A percentile compares a stretch with the other conserved stretches of the same genome.
Conservation (phyloP, 2,888 invertebrate species). For the Eurois occulta region DNA sequence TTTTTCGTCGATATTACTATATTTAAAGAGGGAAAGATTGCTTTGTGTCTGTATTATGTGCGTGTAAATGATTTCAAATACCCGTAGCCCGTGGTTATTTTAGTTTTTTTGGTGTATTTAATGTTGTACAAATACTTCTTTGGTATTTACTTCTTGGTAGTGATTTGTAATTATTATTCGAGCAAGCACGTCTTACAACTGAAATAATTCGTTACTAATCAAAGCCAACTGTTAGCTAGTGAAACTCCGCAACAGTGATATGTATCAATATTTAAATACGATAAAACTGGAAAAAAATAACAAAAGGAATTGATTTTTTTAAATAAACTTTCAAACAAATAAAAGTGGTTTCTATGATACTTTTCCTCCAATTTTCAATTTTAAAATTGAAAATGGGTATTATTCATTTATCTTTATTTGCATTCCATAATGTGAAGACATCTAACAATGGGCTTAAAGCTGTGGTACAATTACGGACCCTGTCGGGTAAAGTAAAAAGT, state of each 20-base stretch:
- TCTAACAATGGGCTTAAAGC: no score
- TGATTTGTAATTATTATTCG: background rate
- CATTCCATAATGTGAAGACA: no score
- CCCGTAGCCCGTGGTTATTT: slow-evolving; percentile 6
- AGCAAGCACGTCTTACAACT: background rate
- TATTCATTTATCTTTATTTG: no score
- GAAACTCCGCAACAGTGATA: background rate
- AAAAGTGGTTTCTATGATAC: no score
- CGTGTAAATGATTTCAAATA: slow-evolving; percentile 39
- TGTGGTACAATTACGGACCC: no score
- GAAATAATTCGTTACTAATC: background rate
- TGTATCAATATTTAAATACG: background rate
- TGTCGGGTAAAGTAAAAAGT: no score
- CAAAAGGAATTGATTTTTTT: background rate
- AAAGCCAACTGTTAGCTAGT: background rate
- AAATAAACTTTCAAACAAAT: background rate
- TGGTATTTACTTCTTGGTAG: background rate
- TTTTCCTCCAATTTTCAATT: no score
- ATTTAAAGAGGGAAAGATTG: slow-evolving; percentile 46
- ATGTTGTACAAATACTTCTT: background rate
- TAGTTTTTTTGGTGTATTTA: background rate
- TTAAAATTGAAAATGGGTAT: no score
- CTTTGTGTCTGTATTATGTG: slow-evolving; percentile 43
- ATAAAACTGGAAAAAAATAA: background rate
- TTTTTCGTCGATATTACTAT: slow-evolving; percentile 56